These are phyloP conservation scores for Fabriciana adippe DNA, from an alignment of 2,888 invertebrate genomes.

Conservation along the genomic window DNA sequence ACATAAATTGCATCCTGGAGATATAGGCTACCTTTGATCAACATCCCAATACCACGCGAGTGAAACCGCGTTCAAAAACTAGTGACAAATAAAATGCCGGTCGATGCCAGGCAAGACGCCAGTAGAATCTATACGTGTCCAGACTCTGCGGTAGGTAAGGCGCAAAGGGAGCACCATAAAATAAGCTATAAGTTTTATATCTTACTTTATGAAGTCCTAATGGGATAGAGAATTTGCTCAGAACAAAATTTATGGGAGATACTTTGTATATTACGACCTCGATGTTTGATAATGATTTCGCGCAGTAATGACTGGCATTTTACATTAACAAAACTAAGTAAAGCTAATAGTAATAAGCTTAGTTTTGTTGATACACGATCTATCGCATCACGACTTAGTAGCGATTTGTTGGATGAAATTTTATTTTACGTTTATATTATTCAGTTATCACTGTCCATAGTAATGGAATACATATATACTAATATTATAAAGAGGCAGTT, in stretches of 20 bases:
- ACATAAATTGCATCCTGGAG: no score
- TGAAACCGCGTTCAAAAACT: no score
- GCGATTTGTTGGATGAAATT: no score
- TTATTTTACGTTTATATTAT: no score
- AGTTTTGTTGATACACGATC: background rate
- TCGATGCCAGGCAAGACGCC: no score
- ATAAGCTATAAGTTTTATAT: slow-evolving; percentile 50
- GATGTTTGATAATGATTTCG: slow-evolving; percentile 25
- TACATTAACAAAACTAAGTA: background rate
- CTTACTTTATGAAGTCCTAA: slow-evolving; percentile 53
- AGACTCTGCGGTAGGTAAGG: slow-evolving; percentile 50
- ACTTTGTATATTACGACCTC: slow-evolving; percentile 46
- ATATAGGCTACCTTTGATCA: no score
- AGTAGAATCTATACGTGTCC: background rate
- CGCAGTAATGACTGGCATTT: slow-evolving; percentile 11
- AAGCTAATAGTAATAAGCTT: background rate
- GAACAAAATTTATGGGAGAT: slow-evolving; percentile 46
- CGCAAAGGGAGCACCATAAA: slow-evolving; percentile 46
- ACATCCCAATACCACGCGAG: no score
- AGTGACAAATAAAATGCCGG: no score
- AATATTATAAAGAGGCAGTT: no score
- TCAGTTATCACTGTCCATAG: no score
- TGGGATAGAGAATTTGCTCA: slow-evolving; percentile 49
- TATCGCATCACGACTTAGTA: no score
- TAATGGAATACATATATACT: no score